Conservation (phyloP, 1,140 invertebrate genomes). For the Solenopsis fugax region DNA sequence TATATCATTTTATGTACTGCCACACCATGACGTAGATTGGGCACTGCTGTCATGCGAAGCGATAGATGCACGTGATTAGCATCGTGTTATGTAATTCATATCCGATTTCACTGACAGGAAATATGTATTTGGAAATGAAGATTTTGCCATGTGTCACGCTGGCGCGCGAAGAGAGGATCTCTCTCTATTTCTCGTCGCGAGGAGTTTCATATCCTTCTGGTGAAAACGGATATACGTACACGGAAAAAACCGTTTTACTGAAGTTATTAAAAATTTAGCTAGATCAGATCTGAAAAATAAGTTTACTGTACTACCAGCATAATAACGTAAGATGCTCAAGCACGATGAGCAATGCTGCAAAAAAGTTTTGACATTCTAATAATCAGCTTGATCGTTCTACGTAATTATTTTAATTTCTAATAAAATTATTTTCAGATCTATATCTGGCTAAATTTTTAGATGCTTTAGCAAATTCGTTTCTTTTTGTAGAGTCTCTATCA, state of each 20-base stretch:
- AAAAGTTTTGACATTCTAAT: too few relatives aligned
- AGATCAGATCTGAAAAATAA: too few relatives aligned
- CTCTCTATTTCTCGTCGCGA: background rate
- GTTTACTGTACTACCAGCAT: too few relatives aligned
- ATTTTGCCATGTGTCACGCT: background rate
- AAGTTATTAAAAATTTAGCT: too few relatives aligned
- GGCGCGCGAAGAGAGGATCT: background rate
- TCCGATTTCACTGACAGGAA: slow-evolving; percentile 44
- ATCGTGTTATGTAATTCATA: slow-evolving; percentile 54
- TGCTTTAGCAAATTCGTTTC: too few relatives aligned
- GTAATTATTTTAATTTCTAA: too few relatives aligned
- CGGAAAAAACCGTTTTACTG: too few relatives aligned
- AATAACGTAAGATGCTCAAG: too few relatives aligned
- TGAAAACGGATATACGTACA: slow-evolving; percentile 48
- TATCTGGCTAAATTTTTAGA: too few relatives aligned
- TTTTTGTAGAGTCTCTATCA: background rate
- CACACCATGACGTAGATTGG: slow-evolving; percentile 61
- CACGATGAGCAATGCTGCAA: too few relatives aligned
- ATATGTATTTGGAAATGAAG: slow-evolving; percentile 6
- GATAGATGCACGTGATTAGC: slow-evolving; percentile 66
- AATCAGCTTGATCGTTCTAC: too few relatives aligned
- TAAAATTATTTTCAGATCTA: too few relatives aligned
- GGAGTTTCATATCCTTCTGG: background rate
- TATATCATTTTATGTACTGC: slow-evolving; percentile 64
- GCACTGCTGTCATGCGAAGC: slow-evolving; percentile 41